Evolutionary conservation across 2,888 invertebrate genomes (phyloP), one percentile per base, ranked within the genome.

Genomic region (Pegoplata infirma): DNA sequence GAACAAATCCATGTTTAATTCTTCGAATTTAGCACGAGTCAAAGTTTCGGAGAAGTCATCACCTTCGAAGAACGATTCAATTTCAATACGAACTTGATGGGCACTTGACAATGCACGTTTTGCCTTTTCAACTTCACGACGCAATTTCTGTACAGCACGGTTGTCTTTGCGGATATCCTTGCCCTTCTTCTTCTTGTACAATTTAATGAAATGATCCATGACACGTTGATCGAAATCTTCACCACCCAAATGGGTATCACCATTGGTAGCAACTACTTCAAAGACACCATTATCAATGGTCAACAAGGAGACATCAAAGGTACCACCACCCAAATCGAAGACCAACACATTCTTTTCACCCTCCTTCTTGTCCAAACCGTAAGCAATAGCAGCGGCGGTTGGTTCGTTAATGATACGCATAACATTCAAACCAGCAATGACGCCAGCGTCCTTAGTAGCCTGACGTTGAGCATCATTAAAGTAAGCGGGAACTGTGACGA

Each of bases 391-490:
- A 59, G 98, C 98, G 12, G 98, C 98, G 1, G 98, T 98, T 3
- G 97, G 98, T 90, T 99, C 99, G 88, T 99, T 99, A 88, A 99
- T 98, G 88, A 98, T 98, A 88, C 98, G 87, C 89, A 90, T 89
- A 10, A 90, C 90, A 82, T 89, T 88, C 58, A 90, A 85, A 67
- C 90, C 90, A 83, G 99, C 96, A 89, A 99, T 99, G 59, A 94
- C 94, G 84, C 99, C 99, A 82, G 99, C 99, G 90, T 99, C 99
- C 89, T 98, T 98, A 71, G 98, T 99, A 25, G 98, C 98, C 90
- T 99, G 99, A 91, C 99, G 94, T 90, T 99, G 99, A 81, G 98
- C 99, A 90, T 99, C 99, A 87, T 99, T 99, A 93, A 99, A 99
- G 90, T 99, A 99, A 12, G 98, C 97, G 0, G 93, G 93, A 8